These are phyloP conservation scores for Drosophila colorata DNA, from an alignment of 2,888 invertebrate genomes.

Conservation along the genomic window DNA sequence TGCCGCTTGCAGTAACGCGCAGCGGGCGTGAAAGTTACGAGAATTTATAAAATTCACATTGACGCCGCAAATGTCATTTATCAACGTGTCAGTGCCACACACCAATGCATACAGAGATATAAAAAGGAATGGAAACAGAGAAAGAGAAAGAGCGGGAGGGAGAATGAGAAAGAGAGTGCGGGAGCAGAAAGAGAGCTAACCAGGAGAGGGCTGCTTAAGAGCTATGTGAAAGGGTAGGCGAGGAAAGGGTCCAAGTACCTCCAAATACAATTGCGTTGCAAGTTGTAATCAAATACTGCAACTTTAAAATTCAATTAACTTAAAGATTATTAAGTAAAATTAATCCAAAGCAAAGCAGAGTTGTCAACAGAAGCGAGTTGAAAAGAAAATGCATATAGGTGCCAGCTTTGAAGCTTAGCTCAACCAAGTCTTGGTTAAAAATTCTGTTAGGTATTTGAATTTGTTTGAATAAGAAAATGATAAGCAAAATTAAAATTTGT, in stretches of 20 bases:
- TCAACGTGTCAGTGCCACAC: constrained; percentile 73
- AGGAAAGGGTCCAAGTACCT: background rate
- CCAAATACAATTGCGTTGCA: background rate
- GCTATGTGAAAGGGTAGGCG: background rate
- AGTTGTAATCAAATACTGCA: background rate
- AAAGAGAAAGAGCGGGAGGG: background rate
- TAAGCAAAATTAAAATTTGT: too few relatives aligned
- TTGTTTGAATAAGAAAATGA: background rate
- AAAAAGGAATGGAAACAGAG: constrained; percentile 9
- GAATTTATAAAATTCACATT: constrained; percentile 82
- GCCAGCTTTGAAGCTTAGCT: background rate
- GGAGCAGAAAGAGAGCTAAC: background rate
- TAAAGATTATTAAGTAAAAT: background rate
- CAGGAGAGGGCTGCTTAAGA: constrained; percentile 2
- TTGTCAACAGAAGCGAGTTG: background rate
- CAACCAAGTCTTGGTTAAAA: background rate
- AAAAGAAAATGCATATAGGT: too few relatives aligned
- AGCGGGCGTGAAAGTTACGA: constrained; percentile 76
- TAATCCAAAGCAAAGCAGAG: background rate
- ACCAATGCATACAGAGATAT: constrained; percentile 30
- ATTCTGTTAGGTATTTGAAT: background rate
- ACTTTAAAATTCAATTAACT: background rate
- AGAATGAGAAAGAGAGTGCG: background rate
- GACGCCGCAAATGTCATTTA: constrained; percentile 80
- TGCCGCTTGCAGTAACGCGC: constrained; percentile 30